These are phyloP conservation scores for Malaclemys terrapin DNA, from an alignment of 2,113 vertebrate species.

Conservation along the genomic window DNA sequence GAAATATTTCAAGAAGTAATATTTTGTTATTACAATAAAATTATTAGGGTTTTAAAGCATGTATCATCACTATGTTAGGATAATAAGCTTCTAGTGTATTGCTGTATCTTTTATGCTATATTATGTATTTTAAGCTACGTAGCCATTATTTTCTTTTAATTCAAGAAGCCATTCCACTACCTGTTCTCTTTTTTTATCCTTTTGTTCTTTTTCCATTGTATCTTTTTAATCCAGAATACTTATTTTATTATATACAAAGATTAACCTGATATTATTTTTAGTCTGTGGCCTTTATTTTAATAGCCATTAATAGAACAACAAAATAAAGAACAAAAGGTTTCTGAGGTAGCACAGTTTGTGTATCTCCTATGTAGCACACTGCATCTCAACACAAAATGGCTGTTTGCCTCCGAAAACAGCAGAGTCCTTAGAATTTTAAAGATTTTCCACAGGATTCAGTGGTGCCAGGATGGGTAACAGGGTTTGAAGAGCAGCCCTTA, in stretches of 20 bases:
- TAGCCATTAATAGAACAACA: not conserved
- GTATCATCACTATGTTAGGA: too few relatives aligned
- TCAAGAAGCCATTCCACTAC: rapidly evolving
- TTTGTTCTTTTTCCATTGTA: not conserved
- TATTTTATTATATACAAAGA: not conserved
- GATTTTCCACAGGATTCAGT: not conserved
- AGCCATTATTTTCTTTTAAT: not conserved
- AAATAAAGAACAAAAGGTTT: not conserved
- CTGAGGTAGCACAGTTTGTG: not conserved
- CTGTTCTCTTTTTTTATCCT: not conserved
- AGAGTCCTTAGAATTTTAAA: not conserved
- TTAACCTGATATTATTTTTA: not conserved
- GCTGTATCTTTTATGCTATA: not conserved
- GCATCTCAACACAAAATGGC: not conserved
- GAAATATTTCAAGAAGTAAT: not conserved
- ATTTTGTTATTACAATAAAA: not conserved
- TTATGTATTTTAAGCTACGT: too few relatives aligned
- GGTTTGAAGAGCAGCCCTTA: not conserved
- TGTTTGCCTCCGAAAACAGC: not conserved
- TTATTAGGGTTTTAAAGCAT: not conserved
- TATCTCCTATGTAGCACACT: not conserved
- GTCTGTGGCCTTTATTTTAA: not conserved
- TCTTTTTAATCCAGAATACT: not conserved
- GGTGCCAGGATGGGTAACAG: not conserved
- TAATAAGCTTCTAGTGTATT: not conserved